Conservation (phyloP, 2,113 vertebrate species). For the Chionomys nivalis region DNA sequence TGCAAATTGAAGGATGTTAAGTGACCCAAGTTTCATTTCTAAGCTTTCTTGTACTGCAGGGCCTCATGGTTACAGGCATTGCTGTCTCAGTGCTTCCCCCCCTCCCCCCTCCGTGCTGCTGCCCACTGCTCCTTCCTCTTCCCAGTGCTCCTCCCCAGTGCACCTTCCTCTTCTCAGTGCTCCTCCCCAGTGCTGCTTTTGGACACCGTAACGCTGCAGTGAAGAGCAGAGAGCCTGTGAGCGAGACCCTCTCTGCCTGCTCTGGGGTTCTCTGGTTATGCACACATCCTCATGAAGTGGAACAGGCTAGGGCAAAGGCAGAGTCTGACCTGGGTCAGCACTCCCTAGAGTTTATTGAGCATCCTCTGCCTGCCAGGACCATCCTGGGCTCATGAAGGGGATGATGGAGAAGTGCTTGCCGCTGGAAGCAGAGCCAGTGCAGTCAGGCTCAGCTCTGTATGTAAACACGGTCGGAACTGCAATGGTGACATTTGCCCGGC, state of each 20-base stretch:
- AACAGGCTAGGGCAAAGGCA: background rate
- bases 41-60: background rate
- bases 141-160: background rate
- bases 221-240: background rate
- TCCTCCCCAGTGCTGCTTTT: background rate
- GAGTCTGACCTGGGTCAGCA: background rate
- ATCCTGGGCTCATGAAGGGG: background rate
- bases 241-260: no score
- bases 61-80: background rate
- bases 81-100: background rate
- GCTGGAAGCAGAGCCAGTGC: background rate
- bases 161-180: background rate
- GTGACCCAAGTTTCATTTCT: background rate
- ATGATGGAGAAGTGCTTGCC: background rate
- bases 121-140: no score
- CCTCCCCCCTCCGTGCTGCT: background rate
- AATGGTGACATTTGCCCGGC: background rate
- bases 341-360: background rate
- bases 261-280: background rate
- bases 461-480: no score
- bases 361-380: background rate
- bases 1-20: background rate
- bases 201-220: accelerated
- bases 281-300: background rate
- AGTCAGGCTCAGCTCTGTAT: background rate